A percentile compares a stretch with the other conserved stretches of the same genome.
Conservation (phyloP, 2,113 vertebrate genomes). For the Cyphomyrus plagiostoma region DNA sequence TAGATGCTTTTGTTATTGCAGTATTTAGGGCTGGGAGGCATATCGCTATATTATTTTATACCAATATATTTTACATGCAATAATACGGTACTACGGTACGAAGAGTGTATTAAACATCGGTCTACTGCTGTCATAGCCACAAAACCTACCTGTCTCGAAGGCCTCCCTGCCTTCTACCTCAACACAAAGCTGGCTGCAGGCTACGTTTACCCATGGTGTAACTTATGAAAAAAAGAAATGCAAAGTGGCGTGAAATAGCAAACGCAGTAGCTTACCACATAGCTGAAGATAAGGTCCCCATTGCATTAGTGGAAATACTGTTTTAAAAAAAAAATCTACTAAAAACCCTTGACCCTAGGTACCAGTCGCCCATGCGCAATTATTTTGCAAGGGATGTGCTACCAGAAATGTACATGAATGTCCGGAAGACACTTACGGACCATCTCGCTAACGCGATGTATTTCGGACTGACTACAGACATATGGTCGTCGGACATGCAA, state of each 20-base stretch:
- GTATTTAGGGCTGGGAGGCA: background rate
- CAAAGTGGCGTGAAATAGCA: background rate
- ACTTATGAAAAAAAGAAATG: background rate
- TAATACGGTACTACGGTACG: background rate
- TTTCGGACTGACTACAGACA: no score
- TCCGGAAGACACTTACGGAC: no score
- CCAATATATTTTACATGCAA: background rate
- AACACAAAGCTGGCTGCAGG: background rate
- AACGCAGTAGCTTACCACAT: background rate
- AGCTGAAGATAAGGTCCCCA: no score
- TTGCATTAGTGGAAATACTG: no score
- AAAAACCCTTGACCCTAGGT: no score
- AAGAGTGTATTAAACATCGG: background rate
- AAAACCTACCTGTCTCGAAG: background rate
- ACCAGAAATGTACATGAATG: no score
- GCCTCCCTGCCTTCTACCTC: background rate
- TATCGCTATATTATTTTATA: background rate
- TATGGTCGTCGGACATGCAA: no score
- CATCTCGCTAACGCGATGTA: no score
- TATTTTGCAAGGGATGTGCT: no score
- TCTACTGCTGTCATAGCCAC: background rate
- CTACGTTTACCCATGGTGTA: background rate
- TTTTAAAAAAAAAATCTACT: no score
- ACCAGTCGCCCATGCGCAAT: no score
- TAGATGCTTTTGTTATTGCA: background rate